These are phyloP conservation scores for Nerophis ophidion DNA, from an alignment of 2,113 vertebrate genomes.

Conservation along the genomic window DNA sequence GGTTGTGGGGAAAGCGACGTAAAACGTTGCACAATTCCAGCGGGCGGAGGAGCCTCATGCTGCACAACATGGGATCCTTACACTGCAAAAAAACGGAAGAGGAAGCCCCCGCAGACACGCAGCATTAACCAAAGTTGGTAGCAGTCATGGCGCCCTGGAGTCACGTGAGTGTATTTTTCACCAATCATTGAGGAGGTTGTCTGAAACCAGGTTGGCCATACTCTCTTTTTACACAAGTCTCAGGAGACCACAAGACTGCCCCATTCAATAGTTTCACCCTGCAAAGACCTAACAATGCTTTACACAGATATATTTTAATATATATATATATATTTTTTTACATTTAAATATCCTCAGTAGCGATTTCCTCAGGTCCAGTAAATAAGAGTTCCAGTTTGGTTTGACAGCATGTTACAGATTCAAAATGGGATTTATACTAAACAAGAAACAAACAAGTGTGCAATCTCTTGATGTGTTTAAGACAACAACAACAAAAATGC, in stretches of 20 bases:
- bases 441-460: slow-evolving; percentile 2
- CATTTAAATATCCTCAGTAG: slow-evolving; percentile 20
- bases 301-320: neutral
- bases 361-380: slow-evolving; percentile 27
- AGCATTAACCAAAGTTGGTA: too few relatives aligned
- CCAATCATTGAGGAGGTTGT: too few relatives aligned
- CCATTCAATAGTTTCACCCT: slow-evolving; percentile 20
- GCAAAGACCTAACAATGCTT: slow-evolving; percentile 17
- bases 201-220: too few relatives aligned
- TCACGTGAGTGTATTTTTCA: too few relatives aligned
- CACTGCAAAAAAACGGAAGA: too few relatives aligned
- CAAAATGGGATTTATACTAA: slow-evolving; percentile 22
- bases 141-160: too few relatives aligned
- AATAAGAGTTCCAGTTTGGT: slow-evolving; percentile 45
- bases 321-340: neutral
- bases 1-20: too few relatives aligned
- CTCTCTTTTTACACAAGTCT: too few relatives aligned
- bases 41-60: too few relatives aligned
- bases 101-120: too few relatives aligned
- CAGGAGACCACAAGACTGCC: slow-evolving; percentile 10
- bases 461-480: neutral
- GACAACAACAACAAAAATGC: slow-evolving; percentile 18
- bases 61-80: too few relatives aligned
- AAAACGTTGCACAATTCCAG: too few relatives aligned
- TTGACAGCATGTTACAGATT: slow-evolving; percentile 35